phyloP scores from a whole-genome alignment of 1,140 invertebrate species.

The Babylonia areolata region DNA sequence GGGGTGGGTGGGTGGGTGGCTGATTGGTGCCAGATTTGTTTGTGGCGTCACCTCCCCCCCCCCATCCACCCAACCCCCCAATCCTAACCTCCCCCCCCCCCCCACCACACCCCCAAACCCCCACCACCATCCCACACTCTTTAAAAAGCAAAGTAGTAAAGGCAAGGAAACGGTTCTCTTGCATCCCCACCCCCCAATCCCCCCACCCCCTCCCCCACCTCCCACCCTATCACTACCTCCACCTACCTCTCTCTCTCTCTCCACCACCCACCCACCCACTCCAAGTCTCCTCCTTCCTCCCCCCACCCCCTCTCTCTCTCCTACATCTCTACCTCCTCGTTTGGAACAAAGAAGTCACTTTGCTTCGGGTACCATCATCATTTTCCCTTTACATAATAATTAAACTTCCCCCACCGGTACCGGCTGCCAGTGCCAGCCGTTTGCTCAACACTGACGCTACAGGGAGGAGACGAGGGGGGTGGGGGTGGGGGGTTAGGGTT shows the following conservation, averaged over 20 bases:
- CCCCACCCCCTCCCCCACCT: too few relatives aligned
- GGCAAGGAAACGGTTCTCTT: background rate
- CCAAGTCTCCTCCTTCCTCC: too few relatives aligned
- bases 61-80: too few relatives aligned
- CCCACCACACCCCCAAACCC: background rate
- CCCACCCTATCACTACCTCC: too few relatives aligned
- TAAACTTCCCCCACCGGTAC: background rate
- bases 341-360: conserved; percentile 19
- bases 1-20: too few relatives aligned
- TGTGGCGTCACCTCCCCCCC: background rate
- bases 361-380: background rate
- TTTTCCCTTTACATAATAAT: conserved; percentile 24
- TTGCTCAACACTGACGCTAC: too few relatives aligned
- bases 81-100: background rate
- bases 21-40: background rate
- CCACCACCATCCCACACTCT: background rate
- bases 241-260: too few relatives aligned
- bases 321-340: background rate
- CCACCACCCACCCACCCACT: too few relatives aligned
- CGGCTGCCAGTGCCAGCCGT: background rate
- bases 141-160: background rate
- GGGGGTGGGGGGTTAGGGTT: too few relatives aligned
- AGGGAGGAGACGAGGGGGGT: too few relatives aligned
- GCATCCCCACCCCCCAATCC: too few relatives aligned
- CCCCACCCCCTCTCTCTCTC: background rate